Evolutionary conservation across 2,797 vertebrate genomes (phyloP).

Genomic region (Semotilus atromaculatus): DNA sequence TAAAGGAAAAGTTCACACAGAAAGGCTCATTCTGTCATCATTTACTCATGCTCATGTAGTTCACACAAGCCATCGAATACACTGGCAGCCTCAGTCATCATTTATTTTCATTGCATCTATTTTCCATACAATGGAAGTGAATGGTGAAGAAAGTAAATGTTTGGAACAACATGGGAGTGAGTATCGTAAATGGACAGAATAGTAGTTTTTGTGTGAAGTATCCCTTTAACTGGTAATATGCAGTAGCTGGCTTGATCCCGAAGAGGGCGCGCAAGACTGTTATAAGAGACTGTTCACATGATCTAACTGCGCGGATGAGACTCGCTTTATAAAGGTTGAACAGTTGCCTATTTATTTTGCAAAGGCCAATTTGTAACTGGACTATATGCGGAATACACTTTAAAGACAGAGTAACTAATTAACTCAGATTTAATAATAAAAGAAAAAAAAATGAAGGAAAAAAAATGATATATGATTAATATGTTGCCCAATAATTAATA

Average conservation of each 20-base stretch:
- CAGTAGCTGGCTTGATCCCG: not conserved
- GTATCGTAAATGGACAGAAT: not conserved
- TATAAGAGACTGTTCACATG: not conserved
- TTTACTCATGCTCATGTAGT: not conserved
- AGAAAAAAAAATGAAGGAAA: too few relatives aligned
- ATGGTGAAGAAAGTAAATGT: not conserved
- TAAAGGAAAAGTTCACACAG: not conserved
- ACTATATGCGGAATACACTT: not conserved
- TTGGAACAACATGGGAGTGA: not conserved
- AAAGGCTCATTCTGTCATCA: not conserved
- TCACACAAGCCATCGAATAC: not conserved
- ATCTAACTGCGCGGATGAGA: not conserved
- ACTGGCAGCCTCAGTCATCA: not conserved
- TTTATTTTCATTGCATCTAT: not conserved
- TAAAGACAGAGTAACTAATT: not conserved
- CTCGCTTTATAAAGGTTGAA: not conserved
- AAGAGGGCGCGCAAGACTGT: constrained; percentile 38
- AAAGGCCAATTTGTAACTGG: not conserved
- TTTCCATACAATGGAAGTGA: not conserved
- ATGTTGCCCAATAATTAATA: not conserved
- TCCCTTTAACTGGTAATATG: not conserved
- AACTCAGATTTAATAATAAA: too few relatives aligned
- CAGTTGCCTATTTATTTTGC: not conserved
- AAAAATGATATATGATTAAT: not conserved
- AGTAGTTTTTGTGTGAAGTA: not conserved